Base-by-base conservation (phyloP, 2,888 invertebrate species). In the Melitaea athalia region DNA sequence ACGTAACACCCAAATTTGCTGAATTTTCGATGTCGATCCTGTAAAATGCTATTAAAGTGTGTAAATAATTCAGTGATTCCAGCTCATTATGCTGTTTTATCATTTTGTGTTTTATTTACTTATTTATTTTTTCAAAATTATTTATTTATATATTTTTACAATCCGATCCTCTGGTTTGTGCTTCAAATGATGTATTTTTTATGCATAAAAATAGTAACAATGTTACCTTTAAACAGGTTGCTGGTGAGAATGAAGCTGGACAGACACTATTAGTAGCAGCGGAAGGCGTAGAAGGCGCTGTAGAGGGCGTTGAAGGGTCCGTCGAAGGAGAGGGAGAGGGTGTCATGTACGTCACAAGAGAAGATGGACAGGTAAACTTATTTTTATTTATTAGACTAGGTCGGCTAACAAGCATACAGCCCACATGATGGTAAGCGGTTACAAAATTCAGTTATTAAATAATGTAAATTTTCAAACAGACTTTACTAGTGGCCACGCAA, bases 171-270 rank as follows among this genome's bases (percentile, higher is more conserved):
- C 24, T 24, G 3, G 24, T 24, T 24, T 3, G 1, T 24, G 24
- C 24, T 24, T 24, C 24, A 24, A 24, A 24, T 24, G 1, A 1
- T 24, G 24, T 24, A 24, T 24, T 24, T 24, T 24, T 38, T 38
- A 0, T 38, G 38, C 11, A 3, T 11, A 15, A 45, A 7, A 66
- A 24, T 43, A 42, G 14, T 33, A 43, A 47, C n/a, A 15, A 42
- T 33, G 52, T 24, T 12, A 52, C 49, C 38, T 12, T 57, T 60
- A 15, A 45, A 43, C 80, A 95, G 93, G 96, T 96, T 43, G 95
- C 96, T 0, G 96, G 97, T n/a, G 96, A 97, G 79, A 96, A 96
- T 76, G 95, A 96, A 74, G 95, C 95, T 57, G 96, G 96, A 0
- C 96, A 96, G 81, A 96, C 96, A 0, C 91, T 96, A 71, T 85